Conservation (phyloP, 2,797 vertebrate species). For the Bradypodion pumilum region DNA sequence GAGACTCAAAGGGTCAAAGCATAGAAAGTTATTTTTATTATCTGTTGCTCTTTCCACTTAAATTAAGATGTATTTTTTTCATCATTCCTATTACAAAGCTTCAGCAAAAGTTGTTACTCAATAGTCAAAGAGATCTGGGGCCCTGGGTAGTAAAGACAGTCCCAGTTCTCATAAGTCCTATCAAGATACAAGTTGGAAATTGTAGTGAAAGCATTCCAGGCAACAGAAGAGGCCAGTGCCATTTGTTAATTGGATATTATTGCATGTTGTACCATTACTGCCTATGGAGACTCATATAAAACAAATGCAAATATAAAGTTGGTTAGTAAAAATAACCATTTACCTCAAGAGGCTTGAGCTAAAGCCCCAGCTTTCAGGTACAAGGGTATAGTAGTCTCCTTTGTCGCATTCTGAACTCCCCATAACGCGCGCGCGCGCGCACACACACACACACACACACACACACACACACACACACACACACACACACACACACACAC, state of each 20-base stretch:
- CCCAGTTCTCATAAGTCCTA: conserved; percentile 57
- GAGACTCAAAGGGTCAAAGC: background rate
- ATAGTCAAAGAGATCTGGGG: conserved; percentile 48
- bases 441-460: too few relatives aligned
- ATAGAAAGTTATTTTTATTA: conserved; percentile 12
- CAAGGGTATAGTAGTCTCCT: conserved; percentile 39
- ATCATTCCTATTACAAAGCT: conserved; percentile 45
- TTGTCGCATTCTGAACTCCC: conserved; percentile 41
- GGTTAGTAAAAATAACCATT: conserved; percentile 50
- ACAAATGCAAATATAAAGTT: conserved; percentile 39
- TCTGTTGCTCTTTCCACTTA: conserved; percentile 41
- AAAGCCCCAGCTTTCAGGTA: conserved; percentile 37
- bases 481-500: too few relatives aligned
- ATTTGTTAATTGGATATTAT: conserved; percentile 57
- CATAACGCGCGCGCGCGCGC: too few relatives aligned
- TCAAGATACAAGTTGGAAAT: conserved; percentile 10
- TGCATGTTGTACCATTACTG: conserved; percentile 43
- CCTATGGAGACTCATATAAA: conserved; percentile 25
- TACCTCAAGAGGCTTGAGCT: conserved; percentile 36
- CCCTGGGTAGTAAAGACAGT: conserved; percentile 55
- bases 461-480: background rate
- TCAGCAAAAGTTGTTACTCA: conserved; percentile 45
- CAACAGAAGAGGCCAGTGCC: conserved; percentile 32
- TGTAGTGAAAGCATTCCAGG: conserved; percentile 40
- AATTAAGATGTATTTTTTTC: conserved; percentile 46